Evolutionary conservation across 2,888 invertebrate genomes (phyloP), one percentile per base, ranked within the genome.

Genomic region (Coelinius sp.): DNA sequence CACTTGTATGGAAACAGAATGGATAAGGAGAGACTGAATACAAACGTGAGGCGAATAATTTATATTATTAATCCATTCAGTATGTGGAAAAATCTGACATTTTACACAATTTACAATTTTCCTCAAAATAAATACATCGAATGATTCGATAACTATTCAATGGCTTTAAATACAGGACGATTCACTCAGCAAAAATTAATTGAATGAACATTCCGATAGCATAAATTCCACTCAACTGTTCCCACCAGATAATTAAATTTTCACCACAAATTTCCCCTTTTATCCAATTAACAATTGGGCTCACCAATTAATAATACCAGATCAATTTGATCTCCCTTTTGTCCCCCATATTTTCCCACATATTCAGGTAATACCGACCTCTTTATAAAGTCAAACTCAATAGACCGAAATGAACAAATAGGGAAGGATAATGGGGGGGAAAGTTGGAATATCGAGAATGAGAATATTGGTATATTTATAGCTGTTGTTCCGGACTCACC

Each of bases 391-490:
- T 74, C 10, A 25, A 35, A 63, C 38, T 69, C 65, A 67, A 70
- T 67, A 70, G 62, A 31, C 41, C 31, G 56, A 44, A 71, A 59
- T 56, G 27, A 66, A 71, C 56, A 69, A 62, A 71, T 65, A 59
- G 66, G 27, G 27, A 38, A 53, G 38, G 41, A 70, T 65, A 70
- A 71, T 66, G 59, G 56, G 38, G 59, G 56, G 38, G 10, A 65
- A 52, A 64, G 53, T 65, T 38, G 52, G 64, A 65, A 65, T 53
- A 53, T 53, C 35, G 56, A 22, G 64, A 65, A 31, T 12, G 25
- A 49, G 52, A 52, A 44, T 38, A 25, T 14, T 12, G 31, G 53
- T 53, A 68, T 68, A 72, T 72, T 72, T 68, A 72, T 72, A 22
- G 25, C 10, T 72, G 35, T 62, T 64, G 63, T 66, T 59, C 49